Percentiles rank a stretch among this genome's conserved stretches.
phyloP scores from a whole-genome alignment of 2,113 vertebrate genomes.

The Oncorhynchus mykiss region DNA sequence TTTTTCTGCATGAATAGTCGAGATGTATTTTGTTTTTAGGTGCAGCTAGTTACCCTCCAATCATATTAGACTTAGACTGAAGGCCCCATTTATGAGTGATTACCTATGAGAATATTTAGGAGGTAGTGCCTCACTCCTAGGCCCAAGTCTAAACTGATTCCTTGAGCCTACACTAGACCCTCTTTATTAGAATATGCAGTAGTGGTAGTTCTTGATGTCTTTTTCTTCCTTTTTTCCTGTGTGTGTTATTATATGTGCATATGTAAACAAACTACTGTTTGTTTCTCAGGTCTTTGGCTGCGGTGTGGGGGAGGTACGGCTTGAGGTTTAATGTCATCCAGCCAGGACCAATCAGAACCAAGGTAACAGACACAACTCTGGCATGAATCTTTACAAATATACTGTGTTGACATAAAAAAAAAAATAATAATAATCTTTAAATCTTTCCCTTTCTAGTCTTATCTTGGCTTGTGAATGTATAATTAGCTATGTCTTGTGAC shows the following conservation, averaged over 20 bases:
- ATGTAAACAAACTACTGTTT: conserved; percentile 4
- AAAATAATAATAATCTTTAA: not conserved
- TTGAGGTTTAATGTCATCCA: conserved; percentile 97
- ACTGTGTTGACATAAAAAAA: not conserved
- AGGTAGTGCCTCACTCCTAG: too few relatives aligned
- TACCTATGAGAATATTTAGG: too few relatives aligned
- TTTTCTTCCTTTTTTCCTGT: too few relatives aligned
- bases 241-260: too few relatives aligned
- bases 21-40: too few relatives aligned
- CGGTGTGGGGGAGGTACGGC: conserved; percentile 92
- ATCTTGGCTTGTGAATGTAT: not conserved
- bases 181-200: too few relatives aligned
- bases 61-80: too few relatives aligned
- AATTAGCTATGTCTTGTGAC: not conserved
- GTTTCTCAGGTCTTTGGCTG: conserved; percentile 85
- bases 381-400: not conserved
- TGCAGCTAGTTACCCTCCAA: too few relatives aligned
- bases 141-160: too few relatives aligned
- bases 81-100: too few relatives aligned
- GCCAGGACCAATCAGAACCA: conserved; percentile 94
- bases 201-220: too few relatives aligned
- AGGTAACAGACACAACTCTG: conserved; percentile 67
- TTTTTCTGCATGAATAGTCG: not conserved
- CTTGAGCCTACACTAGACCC: too few relatives aligned
- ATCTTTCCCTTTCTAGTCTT: not conserved